phyloP scores from a whole-genome alignment of 2,888 invertebrate genomes.

The Mythimna pallens region DNA sequence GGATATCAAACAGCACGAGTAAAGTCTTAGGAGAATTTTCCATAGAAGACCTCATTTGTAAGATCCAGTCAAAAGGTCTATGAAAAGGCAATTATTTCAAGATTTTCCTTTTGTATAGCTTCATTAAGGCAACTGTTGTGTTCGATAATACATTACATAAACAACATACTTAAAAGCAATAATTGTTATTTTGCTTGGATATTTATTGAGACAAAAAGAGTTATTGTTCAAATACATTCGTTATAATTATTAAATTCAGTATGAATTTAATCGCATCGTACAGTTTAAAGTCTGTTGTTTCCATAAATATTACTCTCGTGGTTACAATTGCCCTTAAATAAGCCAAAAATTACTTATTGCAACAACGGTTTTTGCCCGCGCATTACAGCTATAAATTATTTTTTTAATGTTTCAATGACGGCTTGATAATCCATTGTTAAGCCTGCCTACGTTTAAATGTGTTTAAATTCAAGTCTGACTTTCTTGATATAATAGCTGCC shows the following conservation, averaged over 20 bases:
- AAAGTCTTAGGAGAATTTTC: constrained; percentile 8
- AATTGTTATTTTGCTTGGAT: constrained; percentile 4
- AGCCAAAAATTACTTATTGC: constrained; percentile 21
- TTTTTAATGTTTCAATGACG: neutral
- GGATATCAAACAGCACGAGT: neutral
- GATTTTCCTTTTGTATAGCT: neutral
- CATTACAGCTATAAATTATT: neutral
- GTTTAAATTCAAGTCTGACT: neutral
- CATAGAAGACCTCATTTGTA: neutral
- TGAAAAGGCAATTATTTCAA: constrained; percentile 15
- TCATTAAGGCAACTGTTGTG: constrained; percentile 5
- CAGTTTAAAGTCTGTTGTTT: constrained; percentile 30
- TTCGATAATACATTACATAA: constrained; percentile 5
- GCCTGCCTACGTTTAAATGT: neutral
- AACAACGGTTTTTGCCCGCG: neutral
- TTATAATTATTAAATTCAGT: constrained; percentile 29
- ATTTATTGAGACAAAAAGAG: constrained; percentile 12
- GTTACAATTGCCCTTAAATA: constrained; percentile 11
- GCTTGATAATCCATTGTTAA: neutral
- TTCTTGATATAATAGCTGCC: too few relatives aligned
- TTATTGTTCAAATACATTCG: constrained; percentile 10
- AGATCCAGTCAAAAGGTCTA: constrained; percentile 11
- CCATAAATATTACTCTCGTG: constrained; percentile 18
- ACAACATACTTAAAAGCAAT: constrained; percentile 3
- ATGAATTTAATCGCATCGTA: constrained; percentile 35